A percentile compares a stretch with the other conserved stretches of the same genome.
Conservation (phyloP, 2,888 invertebrate species). For the Drosophila testacea region DNA sequence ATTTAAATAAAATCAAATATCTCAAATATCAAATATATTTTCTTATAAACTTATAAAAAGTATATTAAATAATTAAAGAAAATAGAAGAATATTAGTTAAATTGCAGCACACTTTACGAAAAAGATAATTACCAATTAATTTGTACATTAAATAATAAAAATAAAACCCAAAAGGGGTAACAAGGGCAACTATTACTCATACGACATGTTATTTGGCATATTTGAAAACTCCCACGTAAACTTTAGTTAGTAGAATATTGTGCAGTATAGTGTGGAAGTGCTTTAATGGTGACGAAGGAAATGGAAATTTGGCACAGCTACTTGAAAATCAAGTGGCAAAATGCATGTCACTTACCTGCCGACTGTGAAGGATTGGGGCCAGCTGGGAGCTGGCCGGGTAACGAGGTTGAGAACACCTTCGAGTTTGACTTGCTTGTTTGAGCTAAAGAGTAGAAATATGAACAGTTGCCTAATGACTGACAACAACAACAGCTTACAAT, state of each 20-base stretch:
- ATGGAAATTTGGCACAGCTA: slow-evolving; percentile 30
- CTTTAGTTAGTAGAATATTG: background rate
- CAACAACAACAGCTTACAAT: slow-evolving; percentile 14
- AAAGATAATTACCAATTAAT: too few species aligned
- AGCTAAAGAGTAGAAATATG: background rate
- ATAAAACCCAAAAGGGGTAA: too few species aligned
- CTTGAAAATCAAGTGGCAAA: slow-evolving; percentile 43
- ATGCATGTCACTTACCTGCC: slow-evolving; percentile 68
- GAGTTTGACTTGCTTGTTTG: slow-evolving; percentile 2
- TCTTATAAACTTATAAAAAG: too few species aligned
- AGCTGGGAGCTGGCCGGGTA: slow-evolving; percentile 5
- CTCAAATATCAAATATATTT: too few species aligned
- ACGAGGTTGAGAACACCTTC: background rate
- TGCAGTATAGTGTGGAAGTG: slow-evolving; percentile 26
- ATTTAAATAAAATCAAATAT: background rate
- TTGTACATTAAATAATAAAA: too few species aligned
- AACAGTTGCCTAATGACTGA: slow-evolving; percentile 5
- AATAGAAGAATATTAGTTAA: too few species aligned
- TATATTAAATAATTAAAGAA: too few species aligned
- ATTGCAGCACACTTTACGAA: too few species aligned
- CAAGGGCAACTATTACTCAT: too few species aligned
- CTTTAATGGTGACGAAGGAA: background rate
- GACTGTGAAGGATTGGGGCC: slow-evolving; percentile 38
- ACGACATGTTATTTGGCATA: too few species aligned
- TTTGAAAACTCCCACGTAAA: too few species aligned